Conservation (phyloP, 2,113 vertebrate species). For the Oncorhynchus keta region DNA sequence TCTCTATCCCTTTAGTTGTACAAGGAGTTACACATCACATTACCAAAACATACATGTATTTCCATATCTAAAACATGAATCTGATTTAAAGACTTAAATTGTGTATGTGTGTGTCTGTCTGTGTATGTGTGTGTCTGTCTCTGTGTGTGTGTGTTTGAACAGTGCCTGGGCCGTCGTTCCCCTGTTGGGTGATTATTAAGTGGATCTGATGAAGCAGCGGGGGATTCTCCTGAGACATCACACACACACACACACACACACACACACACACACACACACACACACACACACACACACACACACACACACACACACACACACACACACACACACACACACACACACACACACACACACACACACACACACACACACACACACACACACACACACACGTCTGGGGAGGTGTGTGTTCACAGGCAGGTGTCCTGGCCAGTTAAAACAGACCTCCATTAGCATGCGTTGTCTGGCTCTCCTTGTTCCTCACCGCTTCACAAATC, state of each 20-base stretch:
- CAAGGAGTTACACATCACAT: no score
- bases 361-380: slow-evolving; percentile 4
- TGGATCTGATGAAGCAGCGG: slow-evolving; percentile 44
- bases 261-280: background rate
- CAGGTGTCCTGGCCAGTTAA: slow-evolving; percentile 14
- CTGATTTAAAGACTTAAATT: background rate
- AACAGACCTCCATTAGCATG: slow-evolving; percentile 21
- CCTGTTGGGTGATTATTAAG: slow-evolving; percentile 45
- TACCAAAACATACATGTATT: background rate
- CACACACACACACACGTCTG: background rate
- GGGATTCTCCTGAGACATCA: slow-evolving; percentile 32
- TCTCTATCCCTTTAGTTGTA: no score
- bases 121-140: slow-evolving; percentile 11
- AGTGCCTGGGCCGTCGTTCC: background rate
- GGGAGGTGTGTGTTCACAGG: slow-evolving; percentile 39
- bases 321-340: slow-evolving; percentile 1
- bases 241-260: slow-evolving; percentile 6
- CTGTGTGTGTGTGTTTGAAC: background rate
- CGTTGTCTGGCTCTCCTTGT: slow-evolving; percentile 28
- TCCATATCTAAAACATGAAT: background rate
- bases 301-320: slow-evolving; percentile 6
- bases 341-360: slow-evolving; percentile 7
- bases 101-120: background rate
- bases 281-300: background rate
- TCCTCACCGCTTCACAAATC: slow-evolving; percentile 44